Base-by-base conservation (phyloP, 2,113 vertebrate species). In the Apus apus region DNA sequence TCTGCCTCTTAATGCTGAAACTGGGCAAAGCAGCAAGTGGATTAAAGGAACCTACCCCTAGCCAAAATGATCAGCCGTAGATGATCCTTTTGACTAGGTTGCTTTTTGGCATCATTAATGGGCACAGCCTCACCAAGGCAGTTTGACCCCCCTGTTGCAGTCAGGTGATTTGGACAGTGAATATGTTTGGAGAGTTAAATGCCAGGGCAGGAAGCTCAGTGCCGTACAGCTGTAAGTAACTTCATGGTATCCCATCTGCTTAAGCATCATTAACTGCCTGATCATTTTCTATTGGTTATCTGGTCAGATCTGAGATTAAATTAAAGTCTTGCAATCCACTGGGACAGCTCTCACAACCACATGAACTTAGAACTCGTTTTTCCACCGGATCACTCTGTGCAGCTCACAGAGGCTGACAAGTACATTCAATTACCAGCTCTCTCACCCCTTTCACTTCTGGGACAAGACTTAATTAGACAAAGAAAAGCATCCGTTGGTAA, bases 251-350 rank as follows among this genome's bases (percentile, higher is more conserved):
- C 62, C 56, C 61, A 43, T 60, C 29, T 89, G n/a, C 50, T 97
- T 94, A 93, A 93, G 61, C 20, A 79, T 71, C 51, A 58, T 87
- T 74, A 96, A 91, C 43, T 86, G 50, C 16, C 58, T 79, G 43
- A 94, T 95, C 61, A 83, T 73, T 94, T 95, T 76, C 61, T 51
- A 81, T 86, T 75, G 86, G 71, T 77, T 95, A 75, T 65, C 57
- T 72, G 43, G 45, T 68, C 61, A 82, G 36, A 20, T 30, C 46
- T 75, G 46, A 89, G 65, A 92, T 78, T 87, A 84, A 91, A 88
- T 84, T 93, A 32, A 64, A 93, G 81, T 70, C 34, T 84, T 93
- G 25, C 57, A 90, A 43, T 8, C 51, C 84, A 11, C 29, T 34
- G 71, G 34, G 73, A 72, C 57, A 51, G 11, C 53, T 93, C 53